Base-by-base conservation (phyloP, 1,140 invertebrate genomes). In the Pogonognathellus flavescens region DNA sequence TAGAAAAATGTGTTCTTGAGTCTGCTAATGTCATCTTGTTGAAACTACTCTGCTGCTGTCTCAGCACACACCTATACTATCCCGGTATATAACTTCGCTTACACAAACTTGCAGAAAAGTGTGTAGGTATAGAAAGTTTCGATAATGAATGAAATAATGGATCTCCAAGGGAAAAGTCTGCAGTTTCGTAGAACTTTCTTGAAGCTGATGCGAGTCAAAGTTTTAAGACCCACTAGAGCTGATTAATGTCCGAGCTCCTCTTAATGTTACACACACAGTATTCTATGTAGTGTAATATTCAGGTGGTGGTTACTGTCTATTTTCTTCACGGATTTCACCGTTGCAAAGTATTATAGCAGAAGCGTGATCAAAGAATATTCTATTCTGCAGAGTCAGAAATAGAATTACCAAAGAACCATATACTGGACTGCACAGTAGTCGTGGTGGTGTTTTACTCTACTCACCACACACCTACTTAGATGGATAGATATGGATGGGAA, bases 131-230 rank as follows among this genome's bases (percentile, higher is more conserved):
- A 76, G 70, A 76, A 76, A 76, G 11, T 76, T 76, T 76, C 70
- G 70, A 76, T 76, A 76, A 76, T 76, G 70, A 76, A 76, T 76
- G 49, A 76, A 76, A 76, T 76, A 76, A 76, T 76, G 70, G 70
- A 76, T 76, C 70, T 76, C 70, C 31, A 76, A 76, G 70, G 70
- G 70, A 76, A 76, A 76, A 76, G 70, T 76, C 70, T 76, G 70
- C 25, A 31, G 70, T 50, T 76, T 11, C 13, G 9, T n/a, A 76
- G 14, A 76, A 76, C 41, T 76, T 76, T 76, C 41, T 49, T 14
- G 31, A 76, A 41, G 70, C 41, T 31, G 70, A 72, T 41, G 31
- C n/a, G 66, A 72, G 41, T 31, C 41, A 72, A 76, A 76, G 70
- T 76, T 76, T 76, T 76, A 76, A 76, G 70, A 76, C 14, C 70